These are phyloP conservation scores for Amblyornis subalaris DNA, from an alignment of 2,113 vertebrate species.

Conservation along the genomic window DNA sequence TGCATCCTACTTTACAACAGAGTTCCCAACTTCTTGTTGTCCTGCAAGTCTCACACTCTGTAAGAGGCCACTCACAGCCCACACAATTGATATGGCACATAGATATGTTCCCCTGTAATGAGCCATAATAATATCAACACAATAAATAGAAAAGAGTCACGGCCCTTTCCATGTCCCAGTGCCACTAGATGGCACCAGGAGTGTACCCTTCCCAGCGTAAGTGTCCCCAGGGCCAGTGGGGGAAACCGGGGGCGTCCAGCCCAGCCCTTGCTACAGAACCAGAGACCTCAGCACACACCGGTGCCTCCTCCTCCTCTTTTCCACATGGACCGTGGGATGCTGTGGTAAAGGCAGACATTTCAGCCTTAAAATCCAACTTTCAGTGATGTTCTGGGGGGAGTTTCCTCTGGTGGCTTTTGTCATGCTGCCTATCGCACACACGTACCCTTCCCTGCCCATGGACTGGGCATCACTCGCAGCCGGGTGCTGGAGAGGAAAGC, in stretches of 20 bases:
- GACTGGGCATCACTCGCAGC: neutral
- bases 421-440: rapidly evolving
- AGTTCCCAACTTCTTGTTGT: neutral
- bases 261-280: neutral
- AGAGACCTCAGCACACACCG: rapidly evolving
- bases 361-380: neutral
- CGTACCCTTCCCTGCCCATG: rapidly evolving
- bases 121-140: neutral
- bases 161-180: neutral
- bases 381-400: neutral
- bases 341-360: neutral
- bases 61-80: neutral
- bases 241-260: neutral
- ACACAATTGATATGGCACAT: rapidly evolving
- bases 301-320: neutral
- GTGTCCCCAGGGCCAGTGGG: neutral
- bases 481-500: neutral
- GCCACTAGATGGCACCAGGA: constrained; percentile 56
- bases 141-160: neutral
- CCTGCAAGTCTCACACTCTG: neutral
- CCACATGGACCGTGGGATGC: rapidly evolving
- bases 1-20: neutral
- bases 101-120: neutral
- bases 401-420: neutral
- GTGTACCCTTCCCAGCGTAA: neutral